Conservation (phyloP, 2,888 invertebrate species). For the Agrochola macilenta region DNA sequence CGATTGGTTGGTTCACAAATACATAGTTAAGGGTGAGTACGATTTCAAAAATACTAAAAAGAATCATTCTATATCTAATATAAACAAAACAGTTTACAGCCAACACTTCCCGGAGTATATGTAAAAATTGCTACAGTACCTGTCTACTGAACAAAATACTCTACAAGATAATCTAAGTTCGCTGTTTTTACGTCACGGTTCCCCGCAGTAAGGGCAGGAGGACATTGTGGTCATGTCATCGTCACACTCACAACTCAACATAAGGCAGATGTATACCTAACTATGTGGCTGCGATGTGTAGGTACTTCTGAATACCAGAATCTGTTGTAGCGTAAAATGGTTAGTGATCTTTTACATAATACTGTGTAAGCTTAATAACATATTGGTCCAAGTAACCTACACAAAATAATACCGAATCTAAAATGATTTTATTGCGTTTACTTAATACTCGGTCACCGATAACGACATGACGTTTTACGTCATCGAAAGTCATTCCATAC, state of each 20-base stretch:
- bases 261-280: not conserved
- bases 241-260: conserved; percentile 56
- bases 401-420: not conserved
- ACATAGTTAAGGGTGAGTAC: not conserved
- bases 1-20: not conserved
- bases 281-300: conserved; percentile 7
- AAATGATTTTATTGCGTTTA: not conserved
- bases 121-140: not conserved
- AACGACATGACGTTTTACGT: not conserved
- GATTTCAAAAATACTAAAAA: not conserved
- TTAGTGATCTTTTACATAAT: not conserved
- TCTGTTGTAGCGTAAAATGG: not conserved
- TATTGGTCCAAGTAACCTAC: not conserved
- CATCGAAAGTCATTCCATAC: not conserved
- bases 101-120: not conserved
- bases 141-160: not conserved
- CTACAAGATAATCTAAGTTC: not conserved
- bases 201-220: conserved; percentile 22
- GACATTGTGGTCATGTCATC: conserved; percentile 63
- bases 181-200: conserved; percentile 4
- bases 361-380: not conserved
- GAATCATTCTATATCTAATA: not conserved
- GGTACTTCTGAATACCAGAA: conserved; percentile 11
- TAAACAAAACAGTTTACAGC: not conserved
- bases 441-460: not conserved